Percentiles rank a stretch among this genome's conserved stretches.
phyloP scores from a whole-genome alignment of 2,113 vertebrate genomes.

The Trogon melanurus region DNA sequence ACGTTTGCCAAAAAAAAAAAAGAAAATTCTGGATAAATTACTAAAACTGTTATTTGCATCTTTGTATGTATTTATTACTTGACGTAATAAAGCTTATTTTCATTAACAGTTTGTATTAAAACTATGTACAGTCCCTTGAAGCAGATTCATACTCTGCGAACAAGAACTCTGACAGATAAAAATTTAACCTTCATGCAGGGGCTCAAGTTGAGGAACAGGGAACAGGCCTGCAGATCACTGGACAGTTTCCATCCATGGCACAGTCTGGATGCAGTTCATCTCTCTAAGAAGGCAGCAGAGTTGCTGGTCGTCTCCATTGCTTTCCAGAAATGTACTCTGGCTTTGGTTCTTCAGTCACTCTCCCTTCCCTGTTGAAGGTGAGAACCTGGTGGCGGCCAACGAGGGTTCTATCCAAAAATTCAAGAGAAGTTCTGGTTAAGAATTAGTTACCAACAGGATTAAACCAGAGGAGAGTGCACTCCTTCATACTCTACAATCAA shows the following conservation, averaged over 20 bases:
- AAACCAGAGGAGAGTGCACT: neutral
- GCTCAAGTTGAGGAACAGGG: neutral
- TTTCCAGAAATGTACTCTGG: neutral
- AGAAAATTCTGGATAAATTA: slow-evolving; percentile 75
- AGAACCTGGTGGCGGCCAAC: neutral
- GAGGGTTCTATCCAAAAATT: neutral
- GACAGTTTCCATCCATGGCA: neutral
- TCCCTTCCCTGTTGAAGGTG: neutral
- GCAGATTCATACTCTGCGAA: neutral
- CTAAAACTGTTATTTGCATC: slow-evolving; percentile 91
- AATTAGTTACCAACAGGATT: neutral
- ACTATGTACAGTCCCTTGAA: slow-evolving; percentile 37
- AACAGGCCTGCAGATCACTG: neutral
- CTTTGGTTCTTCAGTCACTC: neutral
- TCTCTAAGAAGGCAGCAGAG: neutral
- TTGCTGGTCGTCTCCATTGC: neutral
- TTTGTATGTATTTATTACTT: slow-evolving; percentile 99
- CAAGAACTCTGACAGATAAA: neutral
- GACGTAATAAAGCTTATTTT: slow-evolving; percentile 99
- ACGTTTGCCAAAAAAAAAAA: slow-evolving; percentile 72
- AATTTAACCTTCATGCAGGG: neutral
- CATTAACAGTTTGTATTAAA: slow-evolving; percentile 82
- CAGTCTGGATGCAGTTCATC: accelerated
- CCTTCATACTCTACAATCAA: neutral
- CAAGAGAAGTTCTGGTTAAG: neutral